phyloP scores from a whole-genome alignment of 2,888 invertebrate species.

The Rhopalosiphum nymphaeae region DNA sequence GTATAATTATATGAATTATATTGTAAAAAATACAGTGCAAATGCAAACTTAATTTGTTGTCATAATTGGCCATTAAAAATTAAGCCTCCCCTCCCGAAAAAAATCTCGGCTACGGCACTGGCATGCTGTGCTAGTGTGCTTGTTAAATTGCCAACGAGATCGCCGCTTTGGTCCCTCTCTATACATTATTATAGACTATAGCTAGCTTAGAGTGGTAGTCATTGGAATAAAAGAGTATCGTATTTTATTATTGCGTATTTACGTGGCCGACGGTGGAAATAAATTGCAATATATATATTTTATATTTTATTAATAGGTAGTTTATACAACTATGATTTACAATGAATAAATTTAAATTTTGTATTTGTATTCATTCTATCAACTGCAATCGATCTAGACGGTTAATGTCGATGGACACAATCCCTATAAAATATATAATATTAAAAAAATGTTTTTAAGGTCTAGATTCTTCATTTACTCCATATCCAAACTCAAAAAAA shows the following conservation, averaged over 20 bases:
- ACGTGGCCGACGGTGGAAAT: neutral
- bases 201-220: neutral
- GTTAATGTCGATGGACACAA: neutral
- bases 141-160: slow-evolving; percentile 17
- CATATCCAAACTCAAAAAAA: neutral
- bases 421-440: neutral
- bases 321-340: neutral
- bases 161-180: neutral
- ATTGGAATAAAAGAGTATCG: neutral
- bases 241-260: neutral
- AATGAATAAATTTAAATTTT: neutral
- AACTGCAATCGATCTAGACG: neutral
- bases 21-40: no score
- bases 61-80: no score
- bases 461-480: neutral
- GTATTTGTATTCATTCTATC: neutral
- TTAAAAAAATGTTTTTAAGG: neutral
- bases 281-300: neutral
- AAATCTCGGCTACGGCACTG: no score
- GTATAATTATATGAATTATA: no score
- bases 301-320: neutral
- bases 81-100: no score
- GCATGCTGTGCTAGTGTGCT: neutral
- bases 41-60: no score
- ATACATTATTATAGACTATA: neutral